These are phyloP conservation scores for Macrotis lagotis DNA, from an alignment of 2,113 vertebrate species.

Conservation along the genomic window DNA sequence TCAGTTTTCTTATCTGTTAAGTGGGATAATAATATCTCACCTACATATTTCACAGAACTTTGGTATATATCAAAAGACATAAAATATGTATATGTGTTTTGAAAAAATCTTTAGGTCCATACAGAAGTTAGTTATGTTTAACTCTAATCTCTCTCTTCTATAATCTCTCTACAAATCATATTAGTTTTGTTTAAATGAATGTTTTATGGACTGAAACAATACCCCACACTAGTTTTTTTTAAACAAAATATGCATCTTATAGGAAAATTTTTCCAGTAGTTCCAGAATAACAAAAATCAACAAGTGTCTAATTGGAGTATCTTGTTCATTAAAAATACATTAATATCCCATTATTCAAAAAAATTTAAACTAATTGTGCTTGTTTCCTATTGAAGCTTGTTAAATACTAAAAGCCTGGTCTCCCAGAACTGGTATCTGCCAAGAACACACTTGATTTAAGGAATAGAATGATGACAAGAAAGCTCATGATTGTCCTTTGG, in stretches of 20 bases:
- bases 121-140: slow-evolving; percentile 22
- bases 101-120: not conserved
- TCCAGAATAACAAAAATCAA: slow-evolving; percentile 70
- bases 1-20: slow-evolving; percentile 21
- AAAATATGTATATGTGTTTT: not conserved
- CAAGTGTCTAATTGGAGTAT: slow-evolving; percentile 69
- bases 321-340: slow-evolving; percentile 77
- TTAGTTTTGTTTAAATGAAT: slow-evolving; percentile 6
- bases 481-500: slow-evolving; percentile 57
- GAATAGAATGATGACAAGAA: slow-evolving; percentile 51
- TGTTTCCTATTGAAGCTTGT: slow-evolving; percentile 72
- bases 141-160: not conserved
- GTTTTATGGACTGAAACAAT: slow-evolving; percentile 17
- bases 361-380: slow-evolving; percentile 66
- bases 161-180: slow-evolving; percentile 23
- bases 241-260: slow-evolving; percentile 20
- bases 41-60: not conserved
- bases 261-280: slow-evolving; percentile 58
- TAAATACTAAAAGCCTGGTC: slow-evolving; percentile 66
- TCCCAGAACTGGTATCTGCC: slow-evolving; percentile 63
- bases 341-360: slow-evolving; percentile 76
- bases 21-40: not conserved
- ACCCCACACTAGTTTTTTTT: slow-evolving; percentile 47
- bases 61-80: not conserved
- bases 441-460: slow-evolving; percentile 66